Percentiles rank a stretch among this genome's conserved stretches.
These are phyloP conservation scores for Chaetodon trifascialis DNA, from an alignment of 2,113 vertebrate species.

Conservation along the genomic window DNA sequence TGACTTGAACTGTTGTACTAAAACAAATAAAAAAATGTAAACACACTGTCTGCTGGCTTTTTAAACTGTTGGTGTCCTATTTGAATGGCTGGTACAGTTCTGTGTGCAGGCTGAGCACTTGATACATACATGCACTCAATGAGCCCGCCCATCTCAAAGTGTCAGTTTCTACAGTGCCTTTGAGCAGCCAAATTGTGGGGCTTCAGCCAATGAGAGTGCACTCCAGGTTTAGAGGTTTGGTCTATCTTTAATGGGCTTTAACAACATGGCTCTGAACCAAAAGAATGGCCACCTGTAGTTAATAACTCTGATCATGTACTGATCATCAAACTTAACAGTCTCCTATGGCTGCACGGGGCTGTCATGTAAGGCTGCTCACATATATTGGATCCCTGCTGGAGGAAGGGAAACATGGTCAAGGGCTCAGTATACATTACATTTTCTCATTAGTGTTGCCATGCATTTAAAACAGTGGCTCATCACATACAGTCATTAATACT, in stretches of 20 bases:
- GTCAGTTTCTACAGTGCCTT: too few species aligned
- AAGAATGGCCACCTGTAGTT: background rate
- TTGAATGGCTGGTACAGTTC: background rate
- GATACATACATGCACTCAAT: background rate
- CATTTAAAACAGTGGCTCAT: background rate
- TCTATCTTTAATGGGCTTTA: background rate
- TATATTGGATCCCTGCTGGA: constrained; percentile 6
- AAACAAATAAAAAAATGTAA: constrained; percentile 70
- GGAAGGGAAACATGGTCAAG: background rate
- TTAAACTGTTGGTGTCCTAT: background rate
- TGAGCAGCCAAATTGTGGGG: too few species aligned
- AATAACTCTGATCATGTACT: too few species aligned
- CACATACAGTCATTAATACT: background rate
- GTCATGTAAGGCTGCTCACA: background rate
- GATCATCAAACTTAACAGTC: too few species aligned
- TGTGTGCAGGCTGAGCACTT: too few species aligned
- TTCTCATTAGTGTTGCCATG: background rate
- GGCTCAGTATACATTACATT: background rate
- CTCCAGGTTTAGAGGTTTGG: background rate
- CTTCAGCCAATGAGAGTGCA: background rate
- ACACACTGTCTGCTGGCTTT: background rate
- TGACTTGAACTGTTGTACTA: constrained; percentile 79
- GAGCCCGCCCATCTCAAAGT: background rate
- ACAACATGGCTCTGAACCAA: background rate
- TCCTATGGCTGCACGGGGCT: background rate